Percentiles rank a stretch among this genome's conserved stretches.
These are phyloP conservation scores for Actinernus sp. DNA, from an alignment of 92 coral and sea anemone species.

Conservation along the genomic window DNA sequence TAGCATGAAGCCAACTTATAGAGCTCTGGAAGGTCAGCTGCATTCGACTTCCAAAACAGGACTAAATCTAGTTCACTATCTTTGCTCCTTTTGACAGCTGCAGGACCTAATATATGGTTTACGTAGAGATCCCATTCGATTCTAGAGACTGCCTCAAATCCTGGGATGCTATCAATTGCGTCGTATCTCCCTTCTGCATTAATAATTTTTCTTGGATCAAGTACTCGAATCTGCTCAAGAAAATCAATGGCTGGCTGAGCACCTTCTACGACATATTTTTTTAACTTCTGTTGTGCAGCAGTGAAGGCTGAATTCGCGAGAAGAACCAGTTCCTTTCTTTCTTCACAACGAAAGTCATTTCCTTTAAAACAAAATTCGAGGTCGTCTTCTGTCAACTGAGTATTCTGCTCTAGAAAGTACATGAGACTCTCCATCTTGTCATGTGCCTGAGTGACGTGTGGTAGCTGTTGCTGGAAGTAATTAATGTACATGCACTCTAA, in stretches of 20 bases:
- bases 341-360: constrained; percentile 12
- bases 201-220: constrained; percentile 44
- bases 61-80: constrained; percentile 8
- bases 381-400: constrained; percentile 37
- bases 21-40: constrained; percentile 26
- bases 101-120: constrained; percentile 30
- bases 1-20: constrained; percentile 70
- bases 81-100: constrained; percentile 34
- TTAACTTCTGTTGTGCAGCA: constrained; percentile 41
- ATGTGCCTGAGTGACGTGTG: constrained; percentile 55
- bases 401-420: constrained; percentile 35
- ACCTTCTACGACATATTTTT: constrained; percentile 61
- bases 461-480: constrained; percentile 47
- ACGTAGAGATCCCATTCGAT: constrained; percentile 21
- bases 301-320: constrained; percentile 23
- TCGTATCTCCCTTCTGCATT: background rate
- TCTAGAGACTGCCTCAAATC: constrained; percentile 54
- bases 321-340: constrained; percentile 19
- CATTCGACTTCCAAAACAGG: constrained; percentile 51
- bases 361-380: constrained; percentile 37
- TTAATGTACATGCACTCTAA: constrained; percentile 31
- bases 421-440: constrained; percentile 40
- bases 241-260: constrained; percentile 58
- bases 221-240: constrained; percentile 41
- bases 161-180: constrained; percentile 54